Evolutionary conservation across 2,797 vertebrate species (phyloP).

Genomic region (Scyliorhinus canicula): DNA sequence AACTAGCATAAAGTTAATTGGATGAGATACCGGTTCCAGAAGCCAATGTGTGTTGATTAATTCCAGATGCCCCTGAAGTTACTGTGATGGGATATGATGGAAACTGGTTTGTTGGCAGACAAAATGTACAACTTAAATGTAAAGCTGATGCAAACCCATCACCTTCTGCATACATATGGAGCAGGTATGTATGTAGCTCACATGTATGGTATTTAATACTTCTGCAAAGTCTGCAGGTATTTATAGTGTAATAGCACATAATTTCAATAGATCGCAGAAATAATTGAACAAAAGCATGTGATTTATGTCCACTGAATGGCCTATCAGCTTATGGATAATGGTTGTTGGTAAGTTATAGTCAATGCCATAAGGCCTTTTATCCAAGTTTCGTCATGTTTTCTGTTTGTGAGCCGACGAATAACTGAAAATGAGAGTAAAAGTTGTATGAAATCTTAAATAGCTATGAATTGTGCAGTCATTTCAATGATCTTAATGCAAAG

Average conservation of each 20-base stretch:
- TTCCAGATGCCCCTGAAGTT: slow-evolving; percentile 81
- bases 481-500: not conserved
- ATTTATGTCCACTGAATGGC: not conserved
- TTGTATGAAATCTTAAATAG: not conserved
- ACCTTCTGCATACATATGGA: slow-evolving; percentile 74
- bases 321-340: not conserved
- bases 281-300: not conserved
- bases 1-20: not conserved
- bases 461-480: not conserved
- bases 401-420: not conserved
- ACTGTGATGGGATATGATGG: slow-evolving; percentile 71
- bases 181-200: slow-evolving; percentile 66
- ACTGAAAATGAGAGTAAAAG: not conserved
- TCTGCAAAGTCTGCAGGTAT: not conserved
- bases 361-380: no score
- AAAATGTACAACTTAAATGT: slow-evolving; percentile 79
- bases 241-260: not conserved
- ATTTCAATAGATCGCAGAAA: not conserved
- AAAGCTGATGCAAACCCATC: slow-evolving; percentile 86
- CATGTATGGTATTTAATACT: not conserved
- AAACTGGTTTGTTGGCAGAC: slow-evolving; percentile 85
- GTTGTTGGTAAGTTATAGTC: not conserved
- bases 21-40: not conserved
- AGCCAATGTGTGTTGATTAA: slow-evolving; percentile 37
- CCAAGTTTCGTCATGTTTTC: not conserved